Base-by-base conservation (phyloP, 1,140 invertebrate genomes). In the Trichomalopsis sarcophagae region DNA sequence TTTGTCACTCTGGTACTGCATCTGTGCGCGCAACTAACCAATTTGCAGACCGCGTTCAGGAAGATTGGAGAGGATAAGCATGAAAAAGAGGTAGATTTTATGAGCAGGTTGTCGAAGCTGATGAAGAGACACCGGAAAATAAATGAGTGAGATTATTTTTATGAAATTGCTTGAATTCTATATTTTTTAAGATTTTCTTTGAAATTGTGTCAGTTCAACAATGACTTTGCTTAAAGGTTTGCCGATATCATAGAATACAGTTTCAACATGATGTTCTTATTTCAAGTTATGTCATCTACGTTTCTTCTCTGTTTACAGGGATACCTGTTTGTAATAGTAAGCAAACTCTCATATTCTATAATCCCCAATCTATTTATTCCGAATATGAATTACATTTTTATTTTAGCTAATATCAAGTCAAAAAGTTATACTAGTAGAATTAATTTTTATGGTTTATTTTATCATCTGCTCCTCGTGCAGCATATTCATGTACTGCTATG, bases 241-340 rank as follows among this genome's bases (percentile, higher is more conserved):
- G 88, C 89, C 0, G 78, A 50, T 0, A 86, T 90, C 36, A 88
- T 94, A 47, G 91, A 94, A 88, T n/a, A 66, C 0, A 92, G 90
- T 84, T 94, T 94, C 87, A 91, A 91, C 0, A 88, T 89, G 50
- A 91, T 91, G 0, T 92, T 90, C 36, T 91, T 94, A 75, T 87
- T 88, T 7, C 93, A 94, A 87, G 92, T 94, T 77, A 88, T 88
- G 11, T 90, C 94, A 0, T 94, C 93, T 0, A 89, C 92, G 11
- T 87, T 94, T 44, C 93, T 93, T 50, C 93, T 94, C 13, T 94
- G 93, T 44, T 92, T 92, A 1, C 91, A 93, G 0, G 93, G 93
- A 13, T 94, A 93, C 82, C 91, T 93, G 77, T 74, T 94, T 2
- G 89, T 90, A 17, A 88, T 90, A 82, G 93, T 94, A 89, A 68